Evolutionary conservation across 2,797 vertebrate genomes (phyloP).

Genomic region (Antrozous pallidus): DNA sequence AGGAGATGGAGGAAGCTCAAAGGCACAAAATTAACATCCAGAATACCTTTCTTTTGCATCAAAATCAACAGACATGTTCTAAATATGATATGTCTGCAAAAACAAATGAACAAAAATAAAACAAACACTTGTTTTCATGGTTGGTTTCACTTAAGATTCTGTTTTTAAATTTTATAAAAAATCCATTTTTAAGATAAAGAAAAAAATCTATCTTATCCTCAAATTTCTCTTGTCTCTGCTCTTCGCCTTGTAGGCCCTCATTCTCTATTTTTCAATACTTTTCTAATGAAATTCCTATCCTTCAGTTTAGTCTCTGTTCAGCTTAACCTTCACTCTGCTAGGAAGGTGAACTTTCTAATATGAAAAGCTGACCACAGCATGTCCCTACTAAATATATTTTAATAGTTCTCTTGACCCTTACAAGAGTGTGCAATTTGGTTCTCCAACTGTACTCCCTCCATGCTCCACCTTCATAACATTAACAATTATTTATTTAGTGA

Average conservation of each 20-base stretch:
- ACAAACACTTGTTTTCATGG: neutral
- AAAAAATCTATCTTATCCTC: neutral
- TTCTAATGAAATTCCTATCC: neutral
- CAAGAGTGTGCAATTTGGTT: neutral
- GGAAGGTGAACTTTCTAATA: neutral
- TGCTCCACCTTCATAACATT: neutral
- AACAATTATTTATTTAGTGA: neutral
- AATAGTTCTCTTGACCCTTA: neutral
- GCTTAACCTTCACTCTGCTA: neutral
- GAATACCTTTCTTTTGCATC: neutral
- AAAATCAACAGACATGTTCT: neutral
- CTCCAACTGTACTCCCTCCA: neutral
- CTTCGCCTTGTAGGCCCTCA: neutral
- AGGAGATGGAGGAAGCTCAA: neutral
- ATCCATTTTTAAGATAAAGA: neutral
- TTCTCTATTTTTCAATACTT: slow-evolving; percentile 15
- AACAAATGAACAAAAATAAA: neutral
- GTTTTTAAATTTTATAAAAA: slow-evolving; percentile 7
- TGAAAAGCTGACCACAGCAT: neutral
- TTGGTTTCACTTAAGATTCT: neutral
- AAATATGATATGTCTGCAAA: neutral
- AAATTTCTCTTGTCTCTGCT: neutral
- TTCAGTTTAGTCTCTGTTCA: neutral
- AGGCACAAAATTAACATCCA: neutral
- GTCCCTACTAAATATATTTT: neutral